Evolutionary conservation across 2,888 invertebrate genomes (phyloP).

Genomic region (Monopis laevigella): DNA sequence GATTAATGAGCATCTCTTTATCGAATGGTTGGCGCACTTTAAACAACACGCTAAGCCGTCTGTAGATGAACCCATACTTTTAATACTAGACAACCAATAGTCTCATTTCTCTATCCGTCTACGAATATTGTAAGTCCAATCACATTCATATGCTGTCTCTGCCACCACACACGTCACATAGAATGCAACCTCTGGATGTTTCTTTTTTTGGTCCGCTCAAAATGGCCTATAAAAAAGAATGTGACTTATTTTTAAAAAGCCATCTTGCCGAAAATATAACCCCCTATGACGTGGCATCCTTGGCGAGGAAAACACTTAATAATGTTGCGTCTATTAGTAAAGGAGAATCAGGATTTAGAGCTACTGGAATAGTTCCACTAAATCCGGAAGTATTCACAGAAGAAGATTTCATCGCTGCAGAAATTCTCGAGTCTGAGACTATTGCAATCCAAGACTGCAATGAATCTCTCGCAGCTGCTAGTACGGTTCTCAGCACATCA

Average conservation of each 20-base stretch:
- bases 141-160: conserved; percentile 19
- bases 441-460: conserved; percentile 19
- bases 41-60: conserved; percentile 20
- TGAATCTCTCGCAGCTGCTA: conserved; percentile 18
- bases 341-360: conserved; percentile 22
- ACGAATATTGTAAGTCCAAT: conserved; percentile 20
- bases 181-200: conserved; percentile 24
- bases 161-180: conserved; percentile 21
- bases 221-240: conserved; percentile 25
- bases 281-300: conserved; percentile 20
- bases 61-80: conserved; percentile 21
- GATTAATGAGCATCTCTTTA: conserved; percentile 24
- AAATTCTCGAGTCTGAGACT: conserved; percentile 19
- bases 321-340: conserved; percentile 21
- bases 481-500: conserved; percentile 24
- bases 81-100: conserved; percentile 29
- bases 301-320: conserved; percentile 19
- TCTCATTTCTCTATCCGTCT: conserved; percentile 22
- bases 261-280: conserved; percentile 21
- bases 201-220: conserved; percentile 25
- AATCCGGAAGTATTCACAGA: conserved; percentile 23
- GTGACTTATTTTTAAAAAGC: conserved; percentile 26
- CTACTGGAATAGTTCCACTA: conserved; percentile 24
- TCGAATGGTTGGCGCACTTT: conserved; percentile 22
- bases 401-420: conserved; percentile 16